Percentiles rank a stretch among this genome's conserved stretches.
Evolutionary conservation across 1,140 invertebrate species (phyloP).

Genomic region (Trinorchestia longiramus): DNA sequence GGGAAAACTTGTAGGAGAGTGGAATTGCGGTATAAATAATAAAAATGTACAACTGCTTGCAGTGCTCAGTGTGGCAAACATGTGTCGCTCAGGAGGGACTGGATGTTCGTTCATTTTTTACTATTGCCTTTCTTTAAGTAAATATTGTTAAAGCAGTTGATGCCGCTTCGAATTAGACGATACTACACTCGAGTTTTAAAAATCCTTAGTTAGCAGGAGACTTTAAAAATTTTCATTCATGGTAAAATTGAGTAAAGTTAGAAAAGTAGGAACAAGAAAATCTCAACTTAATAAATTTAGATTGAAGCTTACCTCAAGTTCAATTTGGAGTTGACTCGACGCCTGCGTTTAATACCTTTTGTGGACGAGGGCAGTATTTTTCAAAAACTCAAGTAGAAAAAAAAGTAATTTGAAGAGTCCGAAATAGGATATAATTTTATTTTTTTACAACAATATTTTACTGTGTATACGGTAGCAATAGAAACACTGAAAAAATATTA

Average conservation of each 20-base stretch:
- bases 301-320: neutral
- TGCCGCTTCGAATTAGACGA: neutral
- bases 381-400: too few species aligned
- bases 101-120: neutral
- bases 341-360: neutral
- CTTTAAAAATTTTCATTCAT: neutral
- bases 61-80: constrained; percentile 30
- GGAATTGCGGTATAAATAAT: neutral
- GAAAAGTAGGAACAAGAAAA: neutral
- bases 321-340: neutral
- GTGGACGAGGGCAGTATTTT: neutral
- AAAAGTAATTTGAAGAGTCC: neutral
- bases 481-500: neutral
- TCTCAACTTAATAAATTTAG: neutral
- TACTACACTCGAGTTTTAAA: neutral
- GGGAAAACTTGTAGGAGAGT: neutral
- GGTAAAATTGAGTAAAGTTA: neutral
- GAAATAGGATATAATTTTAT: neutral
- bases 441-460: neutral
- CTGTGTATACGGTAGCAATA: neutral
- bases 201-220: neutral
- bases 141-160: neutral
- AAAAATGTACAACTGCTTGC: constrained; percentile 11
- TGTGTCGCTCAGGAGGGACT: neutral
- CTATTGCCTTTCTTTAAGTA: neutral